These are phyloP conservation scores for Campoletis raptor DNA, from an alignment of 2,888 invertebrate genomes.

Conservation along the genomic window DNA sequence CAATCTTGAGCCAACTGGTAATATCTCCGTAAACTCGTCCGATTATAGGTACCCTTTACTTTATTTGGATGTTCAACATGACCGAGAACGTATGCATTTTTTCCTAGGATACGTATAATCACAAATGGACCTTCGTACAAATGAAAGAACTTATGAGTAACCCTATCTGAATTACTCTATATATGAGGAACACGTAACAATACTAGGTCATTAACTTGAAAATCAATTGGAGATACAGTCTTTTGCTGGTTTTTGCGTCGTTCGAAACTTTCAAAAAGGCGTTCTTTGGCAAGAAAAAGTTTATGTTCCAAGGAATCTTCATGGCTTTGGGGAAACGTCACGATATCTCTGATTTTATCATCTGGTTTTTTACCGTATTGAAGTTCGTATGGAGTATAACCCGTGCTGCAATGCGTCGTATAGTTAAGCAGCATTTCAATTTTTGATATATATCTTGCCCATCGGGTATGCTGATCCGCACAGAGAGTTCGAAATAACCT, in stretches of 20 bases:
- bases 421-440: slow-evolving; percentile 54
- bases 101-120: neutral
- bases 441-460: slow-evolving; percentile 57
- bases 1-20: neutral
- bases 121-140: neutral
- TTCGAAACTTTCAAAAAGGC: slow-evolving; percentile 17
- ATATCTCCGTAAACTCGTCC: slow-evolving; percentile 27
- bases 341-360: slow-evolving; percentile 32
- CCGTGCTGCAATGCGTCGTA: slow-evolving; percentile 60
- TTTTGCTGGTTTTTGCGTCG: slow-evolving; percentile 18
- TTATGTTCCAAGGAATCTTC: slow-evolving; percentile 16
- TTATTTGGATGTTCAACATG: neutral
- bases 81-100: slow-evolving; percentile 15
- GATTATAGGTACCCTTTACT: slow-evolving; percentile 46
- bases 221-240: neutral
- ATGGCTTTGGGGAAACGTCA: slow-evolving; percentile 7
- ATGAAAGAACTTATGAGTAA: slow-evolving; percentile 48
- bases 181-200: slow-evolving; percentile 46
- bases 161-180: slow-evolving; percentile 38
- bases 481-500: slow-evolving; percentile 63
- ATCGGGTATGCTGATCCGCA: slow-evolving; percentile 59
- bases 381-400: slow-evolving; percentile 57
- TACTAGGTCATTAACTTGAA: slow-evolving; percentile 29
- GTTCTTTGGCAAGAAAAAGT: slow-evolving; percentile 38
- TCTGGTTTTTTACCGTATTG: slow-evolving; percentile 44